Evolutionary conservation across 2,888 invertebrate genomes (phyloP).

Genomic region (Andrena flavipes): DNA sequence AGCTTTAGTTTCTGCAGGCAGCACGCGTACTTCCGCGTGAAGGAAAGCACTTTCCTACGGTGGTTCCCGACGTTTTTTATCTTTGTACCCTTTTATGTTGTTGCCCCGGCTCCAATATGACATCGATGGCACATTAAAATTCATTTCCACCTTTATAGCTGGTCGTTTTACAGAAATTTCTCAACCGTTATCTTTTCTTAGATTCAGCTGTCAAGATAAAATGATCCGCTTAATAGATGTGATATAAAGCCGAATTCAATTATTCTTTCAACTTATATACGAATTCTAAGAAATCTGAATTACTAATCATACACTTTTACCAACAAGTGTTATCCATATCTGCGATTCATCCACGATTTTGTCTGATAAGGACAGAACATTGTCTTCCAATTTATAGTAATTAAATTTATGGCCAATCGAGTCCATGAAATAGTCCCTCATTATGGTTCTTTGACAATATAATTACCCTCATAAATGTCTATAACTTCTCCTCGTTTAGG

Average conservation of each 20-base stretch:
- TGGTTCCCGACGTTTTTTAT: slow-evolving; percentile 58
- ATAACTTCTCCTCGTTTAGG: no score
- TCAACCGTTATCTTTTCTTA: slow-evolving; percentile 1
- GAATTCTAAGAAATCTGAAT: slow-evolving; percentile 4
- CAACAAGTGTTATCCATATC: background rate
- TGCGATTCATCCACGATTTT: background rate
- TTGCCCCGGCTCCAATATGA: slow-evolving; percentile 51
- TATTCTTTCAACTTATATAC: background rate
- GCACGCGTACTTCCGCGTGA: slow-evolving; percentile 33
- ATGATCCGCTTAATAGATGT: background rate
- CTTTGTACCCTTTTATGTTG: slow-evolving; percentile 58
- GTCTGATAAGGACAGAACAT: background rate
- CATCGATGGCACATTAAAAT: slow-evolving; percentile 63
- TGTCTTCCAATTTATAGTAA: no score
- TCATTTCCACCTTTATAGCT: slow-evolving; percentile 28
- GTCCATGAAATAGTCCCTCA: no score
- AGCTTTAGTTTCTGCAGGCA: slow-evolving; percentile 57
- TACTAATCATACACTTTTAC: background rate
- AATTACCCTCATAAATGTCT: no score
- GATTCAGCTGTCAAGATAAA: background rate
- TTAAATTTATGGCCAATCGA: no score
- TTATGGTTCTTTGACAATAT: no score
- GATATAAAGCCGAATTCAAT: background rate
- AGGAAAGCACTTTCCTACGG: slow-evolving; percentile 61
- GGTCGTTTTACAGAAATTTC: slow-evolving; percentile 13